Percentiles rank a stretch among this genome's conserved stretches.
phyloP scores from a whole-genome alignment of 2,113 vertebrate species.

The Poecile atricapillus region DNA sequence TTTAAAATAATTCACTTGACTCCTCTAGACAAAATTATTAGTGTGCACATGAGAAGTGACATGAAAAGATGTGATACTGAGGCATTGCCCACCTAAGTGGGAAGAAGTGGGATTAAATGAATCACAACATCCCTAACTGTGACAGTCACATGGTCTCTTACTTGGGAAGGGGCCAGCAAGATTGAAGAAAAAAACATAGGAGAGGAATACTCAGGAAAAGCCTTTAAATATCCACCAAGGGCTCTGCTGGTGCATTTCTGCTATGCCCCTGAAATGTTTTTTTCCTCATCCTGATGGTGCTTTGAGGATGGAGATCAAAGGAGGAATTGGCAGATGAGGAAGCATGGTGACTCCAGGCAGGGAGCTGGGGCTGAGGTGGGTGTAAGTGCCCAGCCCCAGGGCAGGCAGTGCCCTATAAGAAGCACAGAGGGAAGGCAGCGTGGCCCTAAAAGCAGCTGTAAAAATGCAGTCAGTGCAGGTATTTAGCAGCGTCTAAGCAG shows the following conservation, averaged over 20 bases:
- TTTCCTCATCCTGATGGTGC: background rate
- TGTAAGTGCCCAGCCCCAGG: accelerated
- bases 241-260: background rate
- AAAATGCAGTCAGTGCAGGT: background rate
- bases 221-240: background rate
- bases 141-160: background rate
- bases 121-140: background rate
- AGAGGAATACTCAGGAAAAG: background rate
- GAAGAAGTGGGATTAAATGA: background rate
- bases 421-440: accelerated
- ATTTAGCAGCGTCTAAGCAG: background rate
- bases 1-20: background rate
- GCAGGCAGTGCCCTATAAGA: background rate
- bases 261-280: background rate
- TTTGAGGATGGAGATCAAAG: background rate
- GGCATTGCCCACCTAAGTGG: background rate
- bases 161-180: background rate
- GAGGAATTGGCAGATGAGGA: accelerated
- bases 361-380: background rate
- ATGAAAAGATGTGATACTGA: background rate
- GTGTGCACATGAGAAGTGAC: background rate
- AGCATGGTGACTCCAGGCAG: background rate
- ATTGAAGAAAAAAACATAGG: background rate
- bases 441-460: background rate
- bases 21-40: background rate